These are phyloP conservation scores for Spongilla lacustris DNA, from an alignment of 37 sponge, comb jelly and placozoan species.

Conservation along the genomic window DNA sequence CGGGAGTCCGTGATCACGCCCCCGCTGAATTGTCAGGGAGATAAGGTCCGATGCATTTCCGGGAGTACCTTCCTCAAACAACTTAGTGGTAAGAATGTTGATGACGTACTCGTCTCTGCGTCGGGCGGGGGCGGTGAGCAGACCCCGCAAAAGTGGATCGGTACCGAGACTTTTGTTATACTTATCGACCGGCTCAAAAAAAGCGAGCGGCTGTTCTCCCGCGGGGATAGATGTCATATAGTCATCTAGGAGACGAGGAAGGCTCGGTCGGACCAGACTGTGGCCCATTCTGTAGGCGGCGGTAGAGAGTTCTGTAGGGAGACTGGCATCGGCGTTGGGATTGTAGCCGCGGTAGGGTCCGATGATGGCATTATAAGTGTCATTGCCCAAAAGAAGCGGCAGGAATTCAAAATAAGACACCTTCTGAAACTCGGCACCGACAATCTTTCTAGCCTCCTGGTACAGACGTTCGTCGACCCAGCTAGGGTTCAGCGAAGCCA, in stretches of 20 bases:
- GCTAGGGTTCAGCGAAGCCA: conserved; percentile 69
- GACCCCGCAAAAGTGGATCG: conserved; percentile 79
- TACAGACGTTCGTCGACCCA: conserved; percentile 90
- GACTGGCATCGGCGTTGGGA: conserved; percentile 49
- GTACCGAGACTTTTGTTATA: conserved; percentile 52
- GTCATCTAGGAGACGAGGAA: conserved; percentile 65
- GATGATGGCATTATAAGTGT: conserved; percentile 37
- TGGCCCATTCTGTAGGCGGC: conserved; percentile 93
- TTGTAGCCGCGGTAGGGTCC: conserved; percentile 73
- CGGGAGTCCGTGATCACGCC: conserved; percentile 90
- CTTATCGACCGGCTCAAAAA: background rate
- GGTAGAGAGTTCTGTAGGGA: conserved; percentile 78
- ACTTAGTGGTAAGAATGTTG: conserved; percentile 55
- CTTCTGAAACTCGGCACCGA: conserved; percentile 82
- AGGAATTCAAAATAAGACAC: conserved; percentile 89
- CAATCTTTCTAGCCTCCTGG: conserved; percentile 85
- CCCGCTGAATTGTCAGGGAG: conserved; percentile 83
- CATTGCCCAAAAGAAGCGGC: conserved; percentile 71
- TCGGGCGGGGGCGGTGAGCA: conserved; percentile 30
- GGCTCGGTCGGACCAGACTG: conserved; percentile 62
- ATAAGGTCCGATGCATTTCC: conserved; percentile 60
- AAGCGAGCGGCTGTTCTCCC: too few relatives aligned
- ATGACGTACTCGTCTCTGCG: conserved; percentile 71
- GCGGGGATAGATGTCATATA: background rate
- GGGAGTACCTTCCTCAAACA: conserved; percentile 38